Percentiles rank a stretch among this genome's conserved stretches.
phyloP scores from a whole-genome alignment of 2,888 invertebrate genomes.

The Netelia fuscicornis region DNA sequence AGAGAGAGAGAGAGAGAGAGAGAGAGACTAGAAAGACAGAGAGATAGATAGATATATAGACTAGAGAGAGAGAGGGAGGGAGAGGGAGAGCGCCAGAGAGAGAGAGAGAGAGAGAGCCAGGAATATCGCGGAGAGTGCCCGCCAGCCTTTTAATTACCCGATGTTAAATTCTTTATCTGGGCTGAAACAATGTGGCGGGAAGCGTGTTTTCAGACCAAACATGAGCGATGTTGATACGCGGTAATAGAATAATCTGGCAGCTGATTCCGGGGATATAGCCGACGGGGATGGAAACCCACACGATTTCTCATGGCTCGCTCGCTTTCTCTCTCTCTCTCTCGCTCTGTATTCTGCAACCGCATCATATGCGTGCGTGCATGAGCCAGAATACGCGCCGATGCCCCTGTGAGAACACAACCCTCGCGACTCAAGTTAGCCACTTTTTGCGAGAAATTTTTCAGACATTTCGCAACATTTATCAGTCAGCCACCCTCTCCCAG shows the following conservation, averaged over 20 bases:
- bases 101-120: neutral
- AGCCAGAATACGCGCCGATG: constrained; percentile 37
- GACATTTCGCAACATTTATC: no score
- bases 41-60: neutral
- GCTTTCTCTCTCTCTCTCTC: constrained; percentile 47
- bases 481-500: no score
- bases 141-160: constrained; percentile 87
- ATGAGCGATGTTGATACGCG: constrained; percentile 89
- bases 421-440: constrained; percentile 16
- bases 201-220: constrained; percentile 89
- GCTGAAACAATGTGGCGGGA: constrained; percentile 87
- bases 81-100: constrained; percentile 3
- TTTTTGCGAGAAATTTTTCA: no score
- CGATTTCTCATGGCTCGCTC: constrained; percentile 75
- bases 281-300: constrained; percentile 83
- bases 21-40: neutral
- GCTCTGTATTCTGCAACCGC: constrained; percentile 16
- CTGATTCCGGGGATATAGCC: constrained; percentile 85
- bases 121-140: constrained; percentile 66
- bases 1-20: neutral
- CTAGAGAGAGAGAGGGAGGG: neutral
- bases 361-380: constrained; percentile 13
- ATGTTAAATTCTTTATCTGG: constrained; percentile 89
- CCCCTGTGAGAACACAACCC: constrained; percentile 11
- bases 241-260: constrained; percentile 90